A percentile compares a stretch with the other conserved stretches of the same genome.
Conservation (phyloP, 2,113 vertebrate genomes). For the Irena cyanogastra region DNA sequence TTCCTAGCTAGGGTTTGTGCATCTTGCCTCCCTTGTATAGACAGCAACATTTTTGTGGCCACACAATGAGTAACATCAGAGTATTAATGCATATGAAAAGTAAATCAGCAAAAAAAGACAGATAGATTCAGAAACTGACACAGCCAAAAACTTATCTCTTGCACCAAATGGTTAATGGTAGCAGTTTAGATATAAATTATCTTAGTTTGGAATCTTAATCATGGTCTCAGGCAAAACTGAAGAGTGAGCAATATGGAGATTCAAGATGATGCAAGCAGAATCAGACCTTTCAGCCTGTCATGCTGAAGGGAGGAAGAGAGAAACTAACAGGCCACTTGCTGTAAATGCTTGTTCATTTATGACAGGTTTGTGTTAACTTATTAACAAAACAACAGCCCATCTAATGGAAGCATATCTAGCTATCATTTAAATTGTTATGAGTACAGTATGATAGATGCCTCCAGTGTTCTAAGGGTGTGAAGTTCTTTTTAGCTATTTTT, state of each 20-base stretch:
- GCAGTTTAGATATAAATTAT: background rate
- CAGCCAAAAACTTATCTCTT: background rate
- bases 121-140: background rate
- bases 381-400: background rate
- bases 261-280: background rate
- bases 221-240: background rate
- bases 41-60: background rate
- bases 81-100: background rate
- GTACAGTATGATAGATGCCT: background rate
- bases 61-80: background rate
- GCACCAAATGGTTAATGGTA: constrained; percentile 2
- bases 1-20: background rate
- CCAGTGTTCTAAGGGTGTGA: background rate
- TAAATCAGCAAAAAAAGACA: background rate
- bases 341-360: background rate
- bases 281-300: background rate
- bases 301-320: background rate
- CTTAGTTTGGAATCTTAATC: constrained; percentile 11
- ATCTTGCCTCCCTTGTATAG: background rate
- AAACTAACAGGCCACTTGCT: background rate
- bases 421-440: background rate
- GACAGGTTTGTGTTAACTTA: background rate
- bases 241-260: constrained; percentile 16
- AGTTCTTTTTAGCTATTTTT: background rate
- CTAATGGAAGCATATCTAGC: background rate